Evolutionary conservation across 2,797 vertebrate species (phyloP).

Genomic region (Hippocampus kuda): DNA sequence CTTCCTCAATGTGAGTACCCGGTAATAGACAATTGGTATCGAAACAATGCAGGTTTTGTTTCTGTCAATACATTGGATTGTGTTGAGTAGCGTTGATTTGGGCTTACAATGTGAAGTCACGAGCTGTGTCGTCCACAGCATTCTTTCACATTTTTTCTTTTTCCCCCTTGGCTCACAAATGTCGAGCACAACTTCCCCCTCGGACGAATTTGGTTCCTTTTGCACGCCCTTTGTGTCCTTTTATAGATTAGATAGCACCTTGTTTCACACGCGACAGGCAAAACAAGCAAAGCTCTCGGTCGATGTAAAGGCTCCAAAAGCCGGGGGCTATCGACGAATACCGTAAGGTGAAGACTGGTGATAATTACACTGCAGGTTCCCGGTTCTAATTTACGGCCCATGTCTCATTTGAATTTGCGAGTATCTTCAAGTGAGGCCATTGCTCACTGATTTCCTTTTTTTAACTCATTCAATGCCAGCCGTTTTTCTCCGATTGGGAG

Average conservation of each 20-base stretch:
- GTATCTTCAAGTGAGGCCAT: neutral
- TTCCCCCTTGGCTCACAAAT: conserved; percentile 5
- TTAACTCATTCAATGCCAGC: no score
- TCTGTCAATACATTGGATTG: neutral
- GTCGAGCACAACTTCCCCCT: conserved; percentile 1
- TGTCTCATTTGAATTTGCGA: neutral
- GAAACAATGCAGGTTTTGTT: neutral
- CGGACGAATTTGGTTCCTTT: conserved; percentile 8
- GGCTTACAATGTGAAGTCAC: neutral
- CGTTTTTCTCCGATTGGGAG: no score
- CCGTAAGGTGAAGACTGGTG: neutral
- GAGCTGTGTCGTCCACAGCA: neutral
- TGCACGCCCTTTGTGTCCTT: conserved; percentile 3
- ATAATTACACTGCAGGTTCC: neutral
- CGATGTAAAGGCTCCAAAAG: neutral
- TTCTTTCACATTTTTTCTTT: neutral
- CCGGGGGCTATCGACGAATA: neutral
- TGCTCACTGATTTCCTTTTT: neutral
- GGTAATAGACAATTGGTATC: neutral
- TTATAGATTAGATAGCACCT: neutral
- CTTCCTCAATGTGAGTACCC: neutral
- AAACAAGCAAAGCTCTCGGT: neutral
- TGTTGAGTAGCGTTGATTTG: neutral
- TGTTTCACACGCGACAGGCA: conserved; percentile 3
- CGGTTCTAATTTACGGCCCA: neutral